Base-by-base conservation (phyloP, 2,888 invertebrate genomes). In the Argyresthia goedartella region DNA sequence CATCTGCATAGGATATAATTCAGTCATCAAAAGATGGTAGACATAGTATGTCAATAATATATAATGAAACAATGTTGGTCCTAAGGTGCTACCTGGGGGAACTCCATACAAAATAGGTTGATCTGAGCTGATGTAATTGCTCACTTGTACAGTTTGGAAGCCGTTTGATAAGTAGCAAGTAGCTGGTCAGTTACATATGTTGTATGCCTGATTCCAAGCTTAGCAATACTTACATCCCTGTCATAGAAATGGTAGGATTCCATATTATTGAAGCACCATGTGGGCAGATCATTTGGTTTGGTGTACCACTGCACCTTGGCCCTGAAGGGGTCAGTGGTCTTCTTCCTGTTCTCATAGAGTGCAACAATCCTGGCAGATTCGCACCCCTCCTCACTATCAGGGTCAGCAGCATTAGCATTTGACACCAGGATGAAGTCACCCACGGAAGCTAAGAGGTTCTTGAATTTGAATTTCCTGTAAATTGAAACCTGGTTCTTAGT, bases 371-470 rank as follows among this genome's bases (percentile, higher is more conserved):
- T 79, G 1, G 88, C 91, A 0, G 90, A 81, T 63, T 90, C 90
- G 65, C 91, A 91, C 1, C 89, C 89, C 34, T 79, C 81, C 42
- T 88, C 79, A 0, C 89, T 87, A 54, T 90, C 90, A 0, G 90
- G 89, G 53, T 90, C 89, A 0, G 87, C 84, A 0, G 89, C 81
- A 61, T 90, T 90, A 43, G 89, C 89, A 66, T 90, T 90, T 0
- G 89, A 88, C 50, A 91, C 77, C 34, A 91, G 67, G n/a, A 91
- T 84, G 62, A 69, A 89, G 59, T 91, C 89, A 8, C 88, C 89
- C 36, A 89, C 70, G 53, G 66, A 73, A 13, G 75, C 81, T 36
- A 66, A 57, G 25, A 87, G 64, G 52, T 80, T 74, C 44, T 71
- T 71, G 58, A 79, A 87, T 56, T 81, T 71, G 61, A 87, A 87